These are phyloP conservation scores for Epinephelus moara DNA, from an alignment of 2,113 vertebrate species.

Conservation along the genomic window DNA sequence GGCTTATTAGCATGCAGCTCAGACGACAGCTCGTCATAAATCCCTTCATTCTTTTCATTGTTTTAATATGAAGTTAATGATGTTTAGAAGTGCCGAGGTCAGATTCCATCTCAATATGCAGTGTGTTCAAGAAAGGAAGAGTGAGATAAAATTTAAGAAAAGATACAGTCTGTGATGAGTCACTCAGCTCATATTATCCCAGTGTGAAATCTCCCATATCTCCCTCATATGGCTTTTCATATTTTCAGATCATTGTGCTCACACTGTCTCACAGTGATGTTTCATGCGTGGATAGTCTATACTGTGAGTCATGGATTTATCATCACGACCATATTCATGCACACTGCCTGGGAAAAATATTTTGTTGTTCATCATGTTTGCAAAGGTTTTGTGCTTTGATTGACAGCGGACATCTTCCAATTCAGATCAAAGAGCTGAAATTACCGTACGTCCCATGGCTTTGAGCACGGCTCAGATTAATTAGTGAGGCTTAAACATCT, in stretches of 20 bases:
- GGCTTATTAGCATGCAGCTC: constrained; percentile 37
- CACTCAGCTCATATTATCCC: constrained; percentile 16
- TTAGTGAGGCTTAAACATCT: background rate
- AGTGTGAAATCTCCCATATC: constrained; percentile 27
- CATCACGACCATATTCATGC: constrained; percentile 3
- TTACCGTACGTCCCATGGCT: background rate
- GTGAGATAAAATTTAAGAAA: background rate
- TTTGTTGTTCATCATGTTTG: constrained; percentile 26
- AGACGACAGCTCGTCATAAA: background rate
- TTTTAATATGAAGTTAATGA: constrained; percentile 66
- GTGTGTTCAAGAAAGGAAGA: constrained; percentile 17
- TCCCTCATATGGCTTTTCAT: constrained; percentile 20
- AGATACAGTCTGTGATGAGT: constrained; percentile 30
- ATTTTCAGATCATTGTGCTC: constrained; percentile 27
- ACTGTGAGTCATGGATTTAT: constrained; percentile 30
- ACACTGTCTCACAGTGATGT: constrained; percentile 19
- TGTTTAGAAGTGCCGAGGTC: constrained; percentile 32
- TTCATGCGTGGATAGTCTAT: constrained; percentile 12
- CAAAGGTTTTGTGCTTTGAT: constrained; percentile 13
- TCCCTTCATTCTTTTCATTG: constrained; percentile 19
- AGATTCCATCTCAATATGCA: constrained; percentile 15
- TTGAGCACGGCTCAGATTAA: background rate
- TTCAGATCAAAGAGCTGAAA: constrained; percentile 1
- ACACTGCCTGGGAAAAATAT: constrained; percentile 4
- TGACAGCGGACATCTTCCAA: constrained; percentile 6